Evolutionary conservation across 2,113 vertebrate genomes (phyloP).

Genomic region (Amazona guildingii): DNA sequence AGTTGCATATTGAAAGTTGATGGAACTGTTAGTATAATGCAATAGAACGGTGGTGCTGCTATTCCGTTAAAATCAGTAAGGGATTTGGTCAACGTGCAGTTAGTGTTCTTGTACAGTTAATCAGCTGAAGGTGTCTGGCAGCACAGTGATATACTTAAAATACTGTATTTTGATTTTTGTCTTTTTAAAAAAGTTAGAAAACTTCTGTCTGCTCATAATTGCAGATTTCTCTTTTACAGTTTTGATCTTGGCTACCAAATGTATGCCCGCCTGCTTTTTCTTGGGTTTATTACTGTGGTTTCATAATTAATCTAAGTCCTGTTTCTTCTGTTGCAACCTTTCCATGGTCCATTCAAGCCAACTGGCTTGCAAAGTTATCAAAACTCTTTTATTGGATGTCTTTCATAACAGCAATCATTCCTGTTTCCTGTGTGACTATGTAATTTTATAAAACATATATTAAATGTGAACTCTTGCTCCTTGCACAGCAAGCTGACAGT

Average conservation of each 20-base stretch:
- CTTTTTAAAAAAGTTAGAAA: neutral
- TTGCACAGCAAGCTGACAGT: neutral
- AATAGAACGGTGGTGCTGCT: neutral
- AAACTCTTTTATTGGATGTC: neutral
- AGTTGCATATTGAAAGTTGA: neutral
- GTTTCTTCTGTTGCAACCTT: neutral
- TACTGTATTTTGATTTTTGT: neutral
- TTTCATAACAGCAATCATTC: neutral
- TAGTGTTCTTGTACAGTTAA: neutral
- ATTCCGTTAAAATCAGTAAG: neutral
- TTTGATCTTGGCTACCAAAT: neutral
- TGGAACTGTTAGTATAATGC: neutral
- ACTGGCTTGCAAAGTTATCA: neutral
- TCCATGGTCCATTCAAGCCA: neutral
- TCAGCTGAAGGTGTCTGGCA: neutral
- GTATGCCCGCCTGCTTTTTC: neutral
- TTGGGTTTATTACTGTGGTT: neutral
- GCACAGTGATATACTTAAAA: neutral
- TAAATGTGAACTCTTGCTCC: neutral
- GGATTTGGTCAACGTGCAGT: neutral
- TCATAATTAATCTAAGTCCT: neutral
- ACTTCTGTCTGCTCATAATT: neutral
- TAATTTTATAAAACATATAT: slow-evolving; percentile 4
- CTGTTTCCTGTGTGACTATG: neutral
- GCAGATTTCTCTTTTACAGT: neutral